These are phyloP conservation scores for Drosophila yooni DNA, from an alignment of 2,888 invertebrate species.

Conservation along the genomic window DNA sequence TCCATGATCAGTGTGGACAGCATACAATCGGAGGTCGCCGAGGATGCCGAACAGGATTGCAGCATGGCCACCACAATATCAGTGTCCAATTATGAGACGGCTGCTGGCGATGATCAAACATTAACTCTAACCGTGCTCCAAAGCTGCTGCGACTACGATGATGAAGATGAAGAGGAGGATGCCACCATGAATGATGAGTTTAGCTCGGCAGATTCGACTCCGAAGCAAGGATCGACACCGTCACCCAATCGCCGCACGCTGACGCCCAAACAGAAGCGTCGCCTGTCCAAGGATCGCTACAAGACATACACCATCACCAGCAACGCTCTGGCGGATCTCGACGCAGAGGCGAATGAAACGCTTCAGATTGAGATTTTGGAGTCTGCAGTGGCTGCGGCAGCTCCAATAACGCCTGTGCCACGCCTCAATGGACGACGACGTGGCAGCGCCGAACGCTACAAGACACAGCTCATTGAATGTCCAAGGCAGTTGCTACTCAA, in stretches of 20 bases:
- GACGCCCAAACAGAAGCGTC: slow-evolving; percentile 92
- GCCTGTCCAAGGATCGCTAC: slow-evolving; percentile 91
- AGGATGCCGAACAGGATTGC: slow-evolving; percentile 87
- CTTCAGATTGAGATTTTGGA: slow-evolving; percentile 83
- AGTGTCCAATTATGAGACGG: slow-evolving; percentile 85
- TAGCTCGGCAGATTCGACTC: slow-evolving; percentile 91
- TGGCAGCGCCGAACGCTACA: slow-evolving; percentile 88
- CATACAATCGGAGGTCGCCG: slow-evolving; percentile 91
- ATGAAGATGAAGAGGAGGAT: slow-evolving; percentile 76
- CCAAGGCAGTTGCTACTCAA: slow-evolving; percentile 53
- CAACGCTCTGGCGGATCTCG: slow-evolving; percentile 22
- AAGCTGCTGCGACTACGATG: slow-evolving; percentile 86
- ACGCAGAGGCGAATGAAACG: slow-evolving; percentile 76
- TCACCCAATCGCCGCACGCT: slow-evolving; percentile 83
- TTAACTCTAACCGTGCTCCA: slow-evolving; percentile 85
- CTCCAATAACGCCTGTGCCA: slow-evolving; percentile 39
- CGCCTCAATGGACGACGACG: slow-evolving; percentile 65
- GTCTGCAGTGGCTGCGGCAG: slow-evolving; percentile 72
- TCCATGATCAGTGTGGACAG: slow-evolving; percentile 94
- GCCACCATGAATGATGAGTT: slow-evolving; percentile 87
- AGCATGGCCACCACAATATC: slow-evolving; percentile 83
- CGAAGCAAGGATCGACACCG: slow-evolving; percentile 86
- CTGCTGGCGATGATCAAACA: slow-evolving; percentile 87
- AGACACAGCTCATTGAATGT: slow-evolving; percentile 88
- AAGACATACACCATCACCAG: slow-evolving; percentile 92